Percentiles rank a stretch among this genome's conserved stretches.
phyloP scores from a whole-genome alignment of 1,140 invertebrate genomes.

The Mizuhopecten yessoensis region DNA sequence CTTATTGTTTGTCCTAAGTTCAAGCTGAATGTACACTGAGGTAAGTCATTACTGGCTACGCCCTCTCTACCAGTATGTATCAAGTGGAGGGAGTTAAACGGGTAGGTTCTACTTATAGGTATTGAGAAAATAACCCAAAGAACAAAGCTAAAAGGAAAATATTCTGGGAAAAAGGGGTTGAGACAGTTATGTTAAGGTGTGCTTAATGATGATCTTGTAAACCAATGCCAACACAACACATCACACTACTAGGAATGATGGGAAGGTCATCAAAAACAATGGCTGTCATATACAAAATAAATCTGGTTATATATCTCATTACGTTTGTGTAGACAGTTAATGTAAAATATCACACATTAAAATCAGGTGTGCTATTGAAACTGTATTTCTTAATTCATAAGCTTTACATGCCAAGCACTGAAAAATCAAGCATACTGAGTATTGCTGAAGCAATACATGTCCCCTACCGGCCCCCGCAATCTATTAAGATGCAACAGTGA shows the following conservation, averaged over 20 bases:
- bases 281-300: not conserved
- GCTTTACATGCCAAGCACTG: no score
- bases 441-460: no score
- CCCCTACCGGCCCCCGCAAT: no score
- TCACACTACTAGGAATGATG: not conserved
- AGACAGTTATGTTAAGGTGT: not conserved
- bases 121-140: no score
- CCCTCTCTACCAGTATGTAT: not conserved
- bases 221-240: not conserved
- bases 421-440: no score
- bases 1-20: not conserved
- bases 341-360: not conserved
- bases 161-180: not conserved
- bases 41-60: not conserved
- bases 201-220: not conserved
- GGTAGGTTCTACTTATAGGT: no score
- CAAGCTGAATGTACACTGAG: not conserved
- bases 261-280: not conserved
- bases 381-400: no score
- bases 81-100: not conserved
- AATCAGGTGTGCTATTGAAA: not conserved
- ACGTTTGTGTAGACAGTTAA: no score
- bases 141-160: not conserved
- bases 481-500: no score
- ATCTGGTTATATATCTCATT: not conserved